Evolutionary conservation across 2,888 invertebrate species (phyloP), one percentile per base, ranked within the genome.

Genomic region (Pocota personata): DNA sequence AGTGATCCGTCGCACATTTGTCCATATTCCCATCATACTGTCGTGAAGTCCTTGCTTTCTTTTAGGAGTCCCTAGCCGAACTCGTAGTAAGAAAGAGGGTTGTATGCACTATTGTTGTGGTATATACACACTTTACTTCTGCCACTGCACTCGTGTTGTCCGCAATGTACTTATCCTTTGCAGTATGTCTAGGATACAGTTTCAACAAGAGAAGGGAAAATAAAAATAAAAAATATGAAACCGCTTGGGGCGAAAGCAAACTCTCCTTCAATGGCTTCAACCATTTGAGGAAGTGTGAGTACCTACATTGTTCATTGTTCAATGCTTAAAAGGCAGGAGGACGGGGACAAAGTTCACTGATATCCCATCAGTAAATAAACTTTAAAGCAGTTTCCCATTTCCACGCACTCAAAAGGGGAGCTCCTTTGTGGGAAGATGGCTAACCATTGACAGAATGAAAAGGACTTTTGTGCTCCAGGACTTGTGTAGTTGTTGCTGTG

Each of bases 141-240:
- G 14, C n/a, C 48, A 37, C 40, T 72, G 66, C 67, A 64, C 78
- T 62, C 35, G 78, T 37, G 43, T 35, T 46, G 69, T 82, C 78
- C 67, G 83, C 73, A 78, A 12, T 73, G 82, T 60, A 73, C 83
- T 83, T 83, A 72, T 62, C 83, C 79, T 76, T 69, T 79, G 67
- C 67, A 73, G 80, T 75, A 55, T 67, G 73, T 69, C 62, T 79
- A 35, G 79, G 58, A 69, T 79, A 62, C 35, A 48, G 55, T 78
- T 79, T 62, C 73, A 71, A 64, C 35, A 19, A 19, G 72, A 60
- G 19, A 73, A 64, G 78, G 10, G 57, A 43, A 43, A 71, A 19
- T 5, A 62, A 50, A 64, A 32, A 30, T n/a, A 35, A 60, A 46
- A 40, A 46, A 52, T 40, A 73, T 37, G 32, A 62, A 80, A 71